A percentile compares a stretch with the other conserved stretches of the same genome.
Evolutionary conservation across 2,888 invertebrate species (phyloP).

Genomic region (Mycalesis mineus): DNA sequence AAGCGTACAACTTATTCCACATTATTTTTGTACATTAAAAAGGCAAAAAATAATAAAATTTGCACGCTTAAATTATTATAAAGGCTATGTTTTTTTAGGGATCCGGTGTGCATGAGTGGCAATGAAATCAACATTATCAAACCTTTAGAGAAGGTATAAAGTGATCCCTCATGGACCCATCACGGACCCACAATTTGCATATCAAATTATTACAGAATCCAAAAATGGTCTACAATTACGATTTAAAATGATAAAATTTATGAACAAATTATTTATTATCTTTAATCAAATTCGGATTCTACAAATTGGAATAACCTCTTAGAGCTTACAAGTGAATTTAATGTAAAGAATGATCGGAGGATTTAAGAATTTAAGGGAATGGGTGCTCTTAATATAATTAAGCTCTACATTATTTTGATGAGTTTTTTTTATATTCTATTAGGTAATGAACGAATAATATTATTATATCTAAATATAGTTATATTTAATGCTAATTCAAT

Average conservation of each 20-base stretch:
- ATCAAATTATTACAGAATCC: conserved; percentile 41
- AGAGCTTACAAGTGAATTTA: not conserved
- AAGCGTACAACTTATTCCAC: too few relatives aligned
- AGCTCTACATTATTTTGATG: not conserved
- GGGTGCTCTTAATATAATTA: not conserved
- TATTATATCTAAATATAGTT: too few relatives aligned
- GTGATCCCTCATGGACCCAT: conserved; percentile 32
- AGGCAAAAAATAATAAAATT: not conserved
- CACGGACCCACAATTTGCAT: conserved; percentile 38
- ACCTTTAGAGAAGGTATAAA: conserved; percentile 39
- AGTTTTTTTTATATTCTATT: too few relatives aligned
- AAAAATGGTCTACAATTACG: conserved; percentile 39
- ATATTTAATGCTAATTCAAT: too few relatives aligned
- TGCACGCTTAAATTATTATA: not conserved
- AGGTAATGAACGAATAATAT: too few relatives aligned
- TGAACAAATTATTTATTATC: not conserved
- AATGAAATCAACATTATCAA: conserved; percentile 42
- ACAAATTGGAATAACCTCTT: not conserved
- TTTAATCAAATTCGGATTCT: not conserved
- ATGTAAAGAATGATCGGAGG: not conserved
- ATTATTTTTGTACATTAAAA: not conserved
- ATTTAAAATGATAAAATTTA: conserved; percentile 31
- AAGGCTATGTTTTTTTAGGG: conserved; percentile 28
- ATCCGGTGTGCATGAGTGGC: conserved; percentile 41
- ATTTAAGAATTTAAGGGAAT: not conserved